Conservation (phyloP, 2,888 invertebrate genomes). For the Chirona hameri region DNA sequence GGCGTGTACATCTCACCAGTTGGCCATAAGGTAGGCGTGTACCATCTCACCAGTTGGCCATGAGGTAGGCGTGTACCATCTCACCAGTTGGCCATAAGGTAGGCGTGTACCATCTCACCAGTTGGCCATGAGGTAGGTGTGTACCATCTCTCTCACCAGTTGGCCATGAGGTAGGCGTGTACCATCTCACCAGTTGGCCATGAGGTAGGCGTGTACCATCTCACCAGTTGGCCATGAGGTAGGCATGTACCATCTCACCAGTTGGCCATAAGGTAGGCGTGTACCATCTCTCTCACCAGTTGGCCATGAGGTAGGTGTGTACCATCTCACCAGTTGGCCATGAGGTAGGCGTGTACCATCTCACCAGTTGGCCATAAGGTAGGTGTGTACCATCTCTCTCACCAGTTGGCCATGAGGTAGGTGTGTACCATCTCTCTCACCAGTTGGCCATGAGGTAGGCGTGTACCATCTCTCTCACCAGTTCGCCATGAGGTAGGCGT, state of each 20-base stretch:
- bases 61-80: constrained; percentile 61
- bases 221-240: too few species aligned
- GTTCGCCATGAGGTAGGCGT: constrained; percentile 43
- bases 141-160: constrained; percentile 53
- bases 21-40: too few species aligned
- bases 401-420: constrained; percentile 65
- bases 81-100: too few species aligned
- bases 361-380: constrained; percentile 47
- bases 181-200: constrained; percentile 46
- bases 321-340: too few species aligned
- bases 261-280: too few species aligned
- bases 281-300: too few species aligned
- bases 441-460: too few species aligned
- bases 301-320: too few species aligned
- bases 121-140: too few species aligned
- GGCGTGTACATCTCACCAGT: constrained; percentile 47
- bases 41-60: constrained; percentile 59
- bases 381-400: constrained; percentile 38
- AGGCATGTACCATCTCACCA: too few species aligned
- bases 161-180: constrained; percentile 40
- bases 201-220: too few species aligned
- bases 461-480: constrained; percentile 53
- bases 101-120: constrained; percentile 49
- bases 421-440: constrained; percentile 58
- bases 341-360: too few species aligned